phyloP scores from a whole-genome alignment of 2,797 vertebrate species.

The Anguilla anguilla region DNA sequence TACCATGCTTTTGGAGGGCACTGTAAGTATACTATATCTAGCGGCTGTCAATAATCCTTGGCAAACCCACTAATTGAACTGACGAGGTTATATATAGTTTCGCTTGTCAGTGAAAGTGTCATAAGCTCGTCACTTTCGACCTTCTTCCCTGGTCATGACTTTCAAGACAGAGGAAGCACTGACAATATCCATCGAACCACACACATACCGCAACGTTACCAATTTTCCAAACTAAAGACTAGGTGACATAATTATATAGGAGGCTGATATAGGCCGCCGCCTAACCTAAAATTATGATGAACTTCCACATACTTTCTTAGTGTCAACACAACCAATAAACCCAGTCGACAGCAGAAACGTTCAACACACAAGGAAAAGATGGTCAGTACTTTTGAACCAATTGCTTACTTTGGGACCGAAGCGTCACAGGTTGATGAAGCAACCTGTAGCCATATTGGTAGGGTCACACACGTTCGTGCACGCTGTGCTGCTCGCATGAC shows the following conservation, averaged over 20 bases:
- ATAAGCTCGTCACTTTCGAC: constrained; percentile 13
- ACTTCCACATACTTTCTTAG: too few relatives aligned
- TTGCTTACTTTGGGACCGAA: constrained; percentile 23
- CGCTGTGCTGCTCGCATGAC: not conserved
- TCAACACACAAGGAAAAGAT: not conserved
- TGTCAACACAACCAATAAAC: not conserved
- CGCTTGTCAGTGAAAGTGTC: not conserved
- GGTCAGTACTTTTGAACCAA: not conserved
- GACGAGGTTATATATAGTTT: not conserved
- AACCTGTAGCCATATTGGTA: constrained; percentile 36
- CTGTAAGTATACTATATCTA: not conserved
- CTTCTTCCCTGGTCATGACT: constrained; percentile 11
- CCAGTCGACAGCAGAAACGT: not conserved
- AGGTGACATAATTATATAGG: not conserved
- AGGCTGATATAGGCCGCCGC: not conserved
- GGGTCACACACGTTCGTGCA: constrained; percentile 12
- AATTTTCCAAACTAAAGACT: constrained; percentile 15
- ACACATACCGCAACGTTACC: not conserved
- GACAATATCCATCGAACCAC: constrained; percentile 3
- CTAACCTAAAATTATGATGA: not conserved
- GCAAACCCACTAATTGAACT: not conserved
- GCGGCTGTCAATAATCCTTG: not conserved
- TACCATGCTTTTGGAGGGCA: too few relatives aligned
- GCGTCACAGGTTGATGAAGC: constrained; percentile 16
- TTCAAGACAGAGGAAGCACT: not conserved